Conservation (phyloP, 2,797 vertebrate genomes). For the Siniperca obscura region DNA sequence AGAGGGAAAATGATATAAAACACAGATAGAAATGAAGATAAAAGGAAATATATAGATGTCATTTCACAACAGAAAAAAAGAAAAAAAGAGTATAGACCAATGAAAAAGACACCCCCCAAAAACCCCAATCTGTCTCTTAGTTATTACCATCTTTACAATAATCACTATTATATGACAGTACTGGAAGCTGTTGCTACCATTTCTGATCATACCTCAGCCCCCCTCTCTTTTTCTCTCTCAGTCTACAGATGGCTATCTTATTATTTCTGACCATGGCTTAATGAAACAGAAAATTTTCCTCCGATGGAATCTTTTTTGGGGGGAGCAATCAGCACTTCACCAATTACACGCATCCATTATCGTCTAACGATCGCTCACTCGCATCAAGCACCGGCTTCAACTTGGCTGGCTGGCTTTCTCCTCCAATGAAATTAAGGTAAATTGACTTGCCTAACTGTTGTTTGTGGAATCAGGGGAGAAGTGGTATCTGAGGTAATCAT, state of each 20-base stretch:
- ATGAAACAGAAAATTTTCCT: conserved; percentile 80
- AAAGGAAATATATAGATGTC: conserved; percentile 8
- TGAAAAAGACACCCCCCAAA: not conserved
- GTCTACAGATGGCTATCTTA: conserved; percentile 72
- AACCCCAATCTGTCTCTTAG: conserved; percentile 31
- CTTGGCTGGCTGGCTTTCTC: conserved; percentile 63
- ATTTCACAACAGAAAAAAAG: not conserved
- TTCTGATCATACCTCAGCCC: not conserved
- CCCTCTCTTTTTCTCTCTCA: conserved; percentile 18
- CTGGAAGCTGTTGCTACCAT: conserved; percentile 22
- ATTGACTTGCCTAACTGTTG: conserved; percentile 77
- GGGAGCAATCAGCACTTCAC: conserved; percentile 75
- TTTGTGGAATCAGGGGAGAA: conserved; percentile 72
- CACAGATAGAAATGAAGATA: conserved; percentile 2
- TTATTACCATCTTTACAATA: conserved; percentile 20
- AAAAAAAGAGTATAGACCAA: conserved; percentile 14
- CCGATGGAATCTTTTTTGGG: conserved; percentile 74
- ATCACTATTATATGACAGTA: conserved; percentile 17
- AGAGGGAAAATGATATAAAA: conserved; percentile 19
- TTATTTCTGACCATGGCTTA: conserved; percentile 79
- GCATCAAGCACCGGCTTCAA: conserved; percentile 59
- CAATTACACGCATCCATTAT: conserved; percentile 80
- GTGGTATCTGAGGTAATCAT: conserved; percentile 75
- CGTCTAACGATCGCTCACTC: conserved; percentile 69
- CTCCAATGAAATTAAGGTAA: conserved; percentile 78